Evolutionary conservation across 2,888 invertebrate genomes (phyloP).

Genomic region (Bellardia pandia): DNA sequence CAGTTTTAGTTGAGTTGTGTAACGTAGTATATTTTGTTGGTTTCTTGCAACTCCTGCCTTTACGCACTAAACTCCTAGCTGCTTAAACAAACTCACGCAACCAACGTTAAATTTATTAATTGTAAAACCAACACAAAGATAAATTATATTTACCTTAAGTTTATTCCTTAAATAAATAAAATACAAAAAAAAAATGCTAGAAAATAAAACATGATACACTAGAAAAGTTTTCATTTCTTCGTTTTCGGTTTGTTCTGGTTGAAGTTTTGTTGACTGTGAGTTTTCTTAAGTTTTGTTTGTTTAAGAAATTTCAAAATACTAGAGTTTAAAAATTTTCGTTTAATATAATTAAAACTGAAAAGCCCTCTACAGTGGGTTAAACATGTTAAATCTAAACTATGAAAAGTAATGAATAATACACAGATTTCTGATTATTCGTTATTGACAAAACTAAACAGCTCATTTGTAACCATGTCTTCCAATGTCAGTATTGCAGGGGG

Average conservation of each 20-base stretch:
- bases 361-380: neutral
- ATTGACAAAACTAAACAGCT: too few relatives aligned
- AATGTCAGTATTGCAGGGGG: too few relatives aligned
- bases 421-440: too few relatives aligned
- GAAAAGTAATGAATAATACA: too few relatives aligned
- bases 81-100: conserved; percentile 45
- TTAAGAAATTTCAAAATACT: conserved; percentile 21
- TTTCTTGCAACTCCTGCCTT: conserved; percentile 10
- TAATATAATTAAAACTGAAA: neutral
- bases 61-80: conserved; percentile 1
- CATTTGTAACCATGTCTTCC: too few relatives aligned
- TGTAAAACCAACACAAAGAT: conserved; percentile 70
- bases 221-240: conserved; percentile 31
- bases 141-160: conserved; percentile 71
- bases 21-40: conserved; percentile 3
- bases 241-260: neutral
- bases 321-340: conserved; percentile 8
- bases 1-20: conserved; percentile 17
- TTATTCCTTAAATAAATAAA: conserved; percentile 64
- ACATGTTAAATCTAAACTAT: too few relatives aligned
- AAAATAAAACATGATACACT: conserved; percentile 32
- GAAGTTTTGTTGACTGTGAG: conserved; percentile 18
- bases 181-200: neutral
- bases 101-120: conserved; percentile 69
- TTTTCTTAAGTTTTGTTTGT: conserved; percentile 14